Evolutionary conservation across 2,797 vertebrate genomes (phyloP).

Genomic region (Coregonus sp.): DNA sequence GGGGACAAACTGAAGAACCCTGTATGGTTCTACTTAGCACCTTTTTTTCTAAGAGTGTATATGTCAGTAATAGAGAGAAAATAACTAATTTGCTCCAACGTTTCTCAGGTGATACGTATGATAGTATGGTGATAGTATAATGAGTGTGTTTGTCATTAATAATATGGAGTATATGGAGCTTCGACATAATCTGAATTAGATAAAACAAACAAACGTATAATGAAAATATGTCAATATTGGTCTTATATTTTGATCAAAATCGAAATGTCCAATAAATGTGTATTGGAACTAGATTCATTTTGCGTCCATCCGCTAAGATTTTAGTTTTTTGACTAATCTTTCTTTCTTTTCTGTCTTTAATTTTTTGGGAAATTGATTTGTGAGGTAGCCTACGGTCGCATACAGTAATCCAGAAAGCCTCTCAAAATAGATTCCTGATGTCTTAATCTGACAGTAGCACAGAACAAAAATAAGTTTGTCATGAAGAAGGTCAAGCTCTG

Average conservation of each 20-base stretch:
- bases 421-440: conserved; percentile 2
- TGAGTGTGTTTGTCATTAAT: neutral
- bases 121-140: neutral
- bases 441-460: neutral
- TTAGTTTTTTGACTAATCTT: neutral
- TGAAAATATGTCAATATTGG: conserved; percentile 30
- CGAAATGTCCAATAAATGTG: conserved; percentile 42
- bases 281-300: neutral
- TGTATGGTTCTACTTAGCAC: no score
- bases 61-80: conserved; percentile 29
- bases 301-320: conserved; percentile 14
- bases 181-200: neutral
- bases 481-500: neutral
- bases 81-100: conserved; percentile 41
- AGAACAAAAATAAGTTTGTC: neutral
- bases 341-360: neutral
- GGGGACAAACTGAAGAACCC: no score
- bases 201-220: no score
- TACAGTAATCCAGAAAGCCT: neutral
- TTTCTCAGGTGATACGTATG: conserved; percentile 62
- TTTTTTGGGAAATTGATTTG: neutral
- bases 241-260: conserved; percentile 55
- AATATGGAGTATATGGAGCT: no score
- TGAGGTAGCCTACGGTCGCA: neutral
- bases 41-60: no score